Evolutionary conservation across 2,888 invertebrate species (phyloP).

Genomic region (Lobophora halterata): DNA sequence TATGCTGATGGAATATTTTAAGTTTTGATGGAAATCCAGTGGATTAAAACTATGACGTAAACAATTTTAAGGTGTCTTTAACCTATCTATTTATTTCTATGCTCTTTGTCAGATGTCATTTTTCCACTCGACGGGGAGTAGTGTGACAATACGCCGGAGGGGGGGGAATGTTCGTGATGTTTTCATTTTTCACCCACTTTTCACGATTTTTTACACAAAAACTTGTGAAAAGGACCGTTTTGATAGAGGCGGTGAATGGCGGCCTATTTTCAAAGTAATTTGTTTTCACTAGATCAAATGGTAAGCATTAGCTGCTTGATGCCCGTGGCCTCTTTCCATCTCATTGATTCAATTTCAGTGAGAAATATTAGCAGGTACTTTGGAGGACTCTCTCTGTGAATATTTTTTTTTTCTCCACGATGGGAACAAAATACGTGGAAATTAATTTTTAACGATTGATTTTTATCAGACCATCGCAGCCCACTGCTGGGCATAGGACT

Average conservation of each 20-base stretch:
- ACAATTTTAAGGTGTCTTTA: neutral
- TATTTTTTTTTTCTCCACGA: no score
- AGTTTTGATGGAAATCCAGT: no score
- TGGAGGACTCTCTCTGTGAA: no score
- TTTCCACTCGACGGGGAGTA: conserved; percentile 58
- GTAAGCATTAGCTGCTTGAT: conserved; percentile 2
- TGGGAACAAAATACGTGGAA: no score
- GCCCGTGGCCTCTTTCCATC: conserved; percentile 2
- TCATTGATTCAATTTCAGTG: no score
- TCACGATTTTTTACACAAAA: conserved; percentile 47
- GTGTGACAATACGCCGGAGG: conserved; percentile 60
- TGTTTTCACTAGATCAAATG: conserved; percentile 26
- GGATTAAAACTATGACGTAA: no score
- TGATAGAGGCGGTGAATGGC: conserved; percentile 40
- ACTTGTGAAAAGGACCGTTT: conserved; percentile 44
- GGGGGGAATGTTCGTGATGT: conserved; percentile 58
- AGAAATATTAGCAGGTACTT: no score
- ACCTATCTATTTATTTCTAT: conserved; percentile 18
- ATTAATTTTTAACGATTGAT: no score
- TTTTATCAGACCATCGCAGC: no score
- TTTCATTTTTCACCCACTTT: conserved; percentile 74
- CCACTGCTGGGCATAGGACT: no score
- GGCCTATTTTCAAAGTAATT: conserved; percentile 29
- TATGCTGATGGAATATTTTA: no score
- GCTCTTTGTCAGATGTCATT: conserved; percentile 59